Percentiles rank a stretch among this genome's conserved stretches.
These are phyloP conservation scores for Chiroxiphia lanceolata DNA, from an alignment of 2,797 vertebrate species.

Conservation along the genomic window DNA sequence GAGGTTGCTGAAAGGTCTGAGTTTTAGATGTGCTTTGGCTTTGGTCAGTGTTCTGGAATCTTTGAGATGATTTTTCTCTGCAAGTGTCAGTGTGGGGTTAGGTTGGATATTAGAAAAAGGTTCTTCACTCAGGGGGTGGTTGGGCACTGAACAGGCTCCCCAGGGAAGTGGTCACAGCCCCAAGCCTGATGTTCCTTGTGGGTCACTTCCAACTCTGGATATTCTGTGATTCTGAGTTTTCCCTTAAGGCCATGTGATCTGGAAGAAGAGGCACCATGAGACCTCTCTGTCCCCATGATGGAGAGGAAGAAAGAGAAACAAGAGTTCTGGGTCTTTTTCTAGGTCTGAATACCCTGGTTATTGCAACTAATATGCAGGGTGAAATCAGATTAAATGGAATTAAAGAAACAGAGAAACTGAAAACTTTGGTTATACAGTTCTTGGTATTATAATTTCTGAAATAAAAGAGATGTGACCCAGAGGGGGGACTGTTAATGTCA, in stretches of 20 bases:
- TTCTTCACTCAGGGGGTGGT: neutral
- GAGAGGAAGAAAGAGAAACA: neutral
- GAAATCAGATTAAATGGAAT: neutral
- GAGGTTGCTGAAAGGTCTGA: neutral
- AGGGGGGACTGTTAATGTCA: neutral
- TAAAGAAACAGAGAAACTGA: neutral
- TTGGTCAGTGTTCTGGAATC: neutral
- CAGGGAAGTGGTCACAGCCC: neutral
- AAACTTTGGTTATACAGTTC: neutral
- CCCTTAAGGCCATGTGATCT: rapidly evolving
- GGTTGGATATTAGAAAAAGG: rapidly evolving
- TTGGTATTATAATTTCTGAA: neutral
- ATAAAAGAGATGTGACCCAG: neutral
- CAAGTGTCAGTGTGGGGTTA: neutral
- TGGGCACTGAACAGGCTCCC: neutral
- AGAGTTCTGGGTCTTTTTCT: neutral
- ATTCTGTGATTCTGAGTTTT: neutral
- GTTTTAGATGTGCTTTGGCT: neutral
- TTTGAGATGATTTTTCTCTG: neutral
- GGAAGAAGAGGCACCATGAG: neutral
- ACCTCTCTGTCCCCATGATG: neutral
- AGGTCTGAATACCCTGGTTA: neutral
- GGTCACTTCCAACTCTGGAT: neutral
- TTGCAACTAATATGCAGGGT: neutral
- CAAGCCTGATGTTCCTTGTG: rapidly evolving